phyloP scores from a whole-genome alignment of 1,140 invertebrate species.

The Centruroides sculpturatus region DNA sequence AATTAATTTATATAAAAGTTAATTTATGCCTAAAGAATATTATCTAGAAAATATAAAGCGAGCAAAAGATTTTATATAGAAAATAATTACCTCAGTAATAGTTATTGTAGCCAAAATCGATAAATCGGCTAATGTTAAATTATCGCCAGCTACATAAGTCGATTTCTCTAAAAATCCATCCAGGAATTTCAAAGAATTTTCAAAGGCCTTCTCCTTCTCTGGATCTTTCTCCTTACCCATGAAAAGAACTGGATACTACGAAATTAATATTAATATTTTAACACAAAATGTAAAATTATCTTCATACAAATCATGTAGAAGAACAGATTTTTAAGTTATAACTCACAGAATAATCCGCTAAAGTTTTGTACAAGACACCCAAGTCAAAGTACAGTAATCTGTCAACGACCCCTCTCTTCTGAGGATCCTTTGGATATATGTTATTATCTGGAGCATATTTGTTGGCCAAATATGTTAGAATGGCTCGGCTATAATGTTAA shows the following conservation, averaged over 20 bases:
- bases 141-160: conserved; percentile 27
- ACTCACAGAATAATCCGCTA: conserved; percentile 47
- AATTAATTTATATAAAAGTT: too few species aligned
- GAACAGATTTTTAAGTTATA: not conserved
- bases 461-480: conserved; percentile 50
- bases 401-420: conserved; percentile 50
- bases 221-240: conserved; percentile 11
- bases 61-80: too few species aligned
- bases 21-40: too few species aligned
- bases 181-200: conserved; percentile 27
- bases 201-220: conserved; percentile 23
- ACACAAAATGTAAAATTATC: too few species aligned
- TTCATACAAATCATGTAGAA: not conserved
- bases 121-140: conserved; percentile 50
- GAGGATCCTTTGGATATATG: conserved; percentile 51
- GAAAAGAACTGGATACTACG: conserved; percentile 39
- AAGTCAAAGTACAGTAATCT: conserved; percentile 58
- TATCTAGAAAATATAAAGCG: too few species aligned
- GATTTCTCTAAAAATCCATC: conserved; percentile 26
- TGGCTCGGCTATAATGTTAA: conserved; percentile 35
- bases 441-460: conserved; percentile 51
- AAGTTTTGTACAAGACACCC: conserved; percentile 44
- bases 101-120: conserved; percentile 22
- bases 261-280: conserved; percentile 1
- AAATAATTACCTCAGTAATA: not conserved